A percentile compares a stretch with the other conserved stretches of the same genome.
These are phyloP conservation scores for Neotoma lepida DNA, from an alignment of 2,113 vertebrate species.

Conservation along the genomic window DNA sequence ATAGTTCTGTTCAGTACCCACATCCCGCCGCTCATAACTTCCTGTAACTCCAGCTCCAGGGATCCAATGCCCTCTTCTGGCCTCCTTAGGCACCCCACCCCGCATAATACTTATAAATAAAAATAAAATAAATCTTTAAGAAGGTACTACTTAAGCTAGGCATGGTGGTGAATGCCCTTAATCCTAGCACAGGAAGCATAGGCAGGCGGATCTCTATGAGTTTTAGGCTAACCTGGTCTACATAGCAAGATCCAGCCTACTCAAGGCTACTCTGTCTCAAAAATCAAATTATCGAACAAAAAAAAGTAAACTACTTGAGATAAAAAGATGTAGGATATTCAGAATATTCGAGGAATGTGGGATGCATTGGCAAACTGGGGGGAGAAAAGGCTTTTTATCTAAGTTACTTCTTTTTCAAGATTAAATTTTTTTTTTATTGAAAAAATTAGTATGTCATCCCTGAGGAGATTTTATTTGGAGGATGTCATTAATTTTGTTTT, in stretches of 20 bases:
- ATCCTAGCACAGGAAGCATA: not conserved
- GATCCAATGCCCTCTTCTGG: too few species aligned
- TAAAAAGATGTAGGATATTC: not conserved
- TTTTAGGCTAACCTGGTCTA: not conserved
- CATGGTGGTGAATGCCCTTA: not conserved
- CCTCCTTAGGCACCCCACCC: not conserved
- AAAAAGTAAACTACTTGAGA: not conserved
- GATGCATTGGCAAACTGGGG: not conserved
- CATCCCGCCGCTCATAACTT: not conserved
- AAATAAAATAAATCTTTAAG: not conserved
- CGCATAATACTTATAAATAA: not conserved
- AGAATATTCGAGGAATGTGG: not conserved
- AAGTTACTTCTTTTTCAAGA: not conserved
- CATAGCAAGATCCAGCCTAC: not conserved
- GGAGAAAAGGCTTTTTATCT: not conserved
- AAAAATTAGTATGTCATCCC: not conserved
- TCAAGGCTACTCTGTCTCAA: not conserved
- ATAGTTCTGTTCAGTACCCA: not conserved
- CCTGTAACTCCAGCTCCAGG: not conserved
- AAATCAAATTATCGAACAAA: not conserved
- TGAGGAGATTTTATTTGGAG: not conserved
- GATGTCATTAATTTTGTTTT: slow-evolving; percentile 45
- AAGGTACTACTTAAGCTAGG: not conserved
- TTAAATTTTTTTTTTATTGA: not conserved
- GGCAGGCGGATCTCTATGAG: not conserved